Evolutionary conservation across 2,888 invertebrate species (phyloP).

Genomic region (Opisthograptis luteolata): DNA sequence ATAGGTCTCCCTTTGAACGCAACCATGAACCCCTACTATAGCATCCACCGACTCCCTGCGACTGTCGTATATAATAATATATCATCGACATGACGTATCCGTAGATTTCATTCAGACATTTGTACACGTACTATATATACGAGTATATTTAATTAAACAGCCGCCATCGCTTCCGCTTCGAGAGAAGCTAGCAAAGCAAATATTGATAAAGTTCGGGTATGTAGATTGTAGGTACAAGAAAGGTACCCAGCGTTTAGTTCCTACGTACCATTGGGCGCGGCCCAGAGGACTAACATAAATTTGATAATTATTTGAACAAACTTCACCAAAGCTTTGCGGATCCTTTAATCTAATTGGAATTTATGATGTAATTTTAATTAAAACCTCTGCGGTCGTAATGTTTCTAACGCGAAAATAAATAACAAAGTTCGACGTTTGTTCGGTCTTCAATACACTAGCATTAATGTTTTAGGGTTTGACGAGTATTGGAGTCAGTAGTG

Average conservation of each 20-base stretch:
- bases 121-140: not conserved
- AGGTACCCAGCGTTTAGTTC: constrained; percentile 23
- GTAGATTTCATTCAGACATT: too few relatives aligned
- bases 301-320: constrained; percentile 51
- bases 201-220: constrained; percentile 32
- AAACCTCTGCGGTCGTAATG: constrained; percentile 33
- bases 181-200: constrained; percentile 16
- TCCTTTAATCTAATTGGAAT: constrained; percentile 46
- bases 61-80: too few relatives aligned
- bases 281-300: constrained; percentile 43
- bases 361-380: constrained; percentile 47
- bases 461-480: not conserved
- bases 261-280: constrained; percentile 26
- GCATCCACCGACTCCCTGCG: too few relatives aligned
- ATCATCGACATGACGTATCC: too few relatives aligned
- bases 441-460: constrained; percentile 14
- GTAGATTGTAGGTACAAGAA: not conserved
- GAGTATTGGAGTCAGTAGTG: too few relatives aligned
- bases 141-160: not conserved
- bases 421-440: constrained; percentile 30
- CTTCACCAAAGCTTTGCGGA: constrained; percentile 42
- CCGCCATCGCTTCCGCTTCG: not conserved
- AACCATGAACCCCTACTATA: too few relatives aligned
- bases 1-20: too few relatives aligned
- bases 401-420: constrained; percentile 33